A percentile compares a stretch with the other conserved stretches of the same genome.
Conservation (phyloP, 2,113 vertebrate species). For the Mustelus asterias region DNA sequence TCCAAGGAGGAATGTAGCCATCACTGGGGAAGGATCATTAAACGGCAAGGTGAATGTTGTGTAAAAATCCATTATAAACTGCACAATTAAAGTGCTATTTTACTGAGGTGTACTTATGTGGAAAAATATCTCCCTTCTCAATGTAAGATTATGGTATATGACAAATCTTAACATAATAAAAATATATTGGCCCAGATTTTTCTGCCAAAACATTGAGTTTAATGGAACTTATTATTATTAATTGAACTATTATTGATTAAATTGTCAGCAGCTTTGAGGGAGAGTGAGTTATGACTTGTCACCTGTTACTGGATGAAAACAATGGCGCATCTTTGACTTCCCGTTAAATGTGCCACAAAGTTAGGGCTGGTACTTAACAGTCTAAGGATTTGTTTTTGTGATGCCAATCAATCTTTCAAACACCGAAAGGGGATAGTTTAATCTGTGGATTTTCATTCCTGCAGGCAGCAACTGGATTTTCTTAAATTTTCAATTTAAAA, state of each 20-base stretch:
- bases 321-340: no score
- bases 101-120: neutral
- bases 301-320: neutral
- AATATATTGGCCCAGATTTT: neutral
- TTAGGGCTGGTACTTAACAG: neutral
- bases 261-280: neutral
- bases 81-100: neutral
- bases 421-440: neutral
- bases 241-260: neutral
- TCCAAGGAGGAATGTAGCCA: conserved; percentile 68
- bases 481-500: neutral
- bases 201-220: neutral
- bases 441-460: neutral
- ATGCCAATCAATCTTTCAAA: neutral
- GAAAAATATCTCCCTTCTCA: neutral
- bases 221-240: neutral
- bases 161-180: neutral
- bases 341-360: neutral
- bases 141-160: neutral
- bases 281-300: neutral
- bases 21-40: conserved; percentile 61
- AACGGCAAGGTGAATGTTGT: conserved; percentile 55
- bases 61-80: neutral
- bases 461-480: neutral
- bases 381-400: neutral